A percentile compares a stretch with the other conserved stretches of the same genome.
Evolutionary conservation across 1,140 invertebrate genomes (phyloP).

Genomic region (Mya arenaria): DNA sequence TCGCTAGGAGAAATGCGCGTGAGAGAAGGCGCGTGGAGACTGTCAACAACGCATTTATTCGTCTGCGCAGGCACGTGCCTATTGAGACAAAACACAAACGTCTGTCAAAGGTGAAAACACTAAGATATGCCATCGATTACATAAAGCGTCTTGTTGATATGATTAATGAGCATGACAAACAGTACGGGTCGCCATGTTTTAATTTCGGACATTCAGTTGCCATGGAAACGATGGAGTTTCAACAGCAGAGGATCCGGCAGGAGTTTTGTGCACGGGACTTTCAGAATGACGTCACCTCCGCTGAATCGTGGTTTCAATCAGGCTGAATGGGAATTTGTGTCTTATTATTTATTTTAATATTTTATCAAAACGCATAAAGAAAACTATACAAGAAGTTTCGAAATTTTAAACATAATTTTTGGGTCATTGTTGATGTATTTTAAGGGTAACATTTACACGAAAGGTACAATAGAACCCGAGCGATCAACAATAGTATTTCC

Average conservation of each 20-base stretch:
- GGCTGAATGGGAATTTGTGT: no score
- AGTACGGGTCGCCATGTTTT: slow-evolving; percentile 45
- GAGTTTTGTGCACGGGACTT: slow-evolving; percentile 4
- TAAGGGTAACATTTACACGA: no score
- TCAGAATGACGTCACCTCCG: slow-evolving; percentile 48
- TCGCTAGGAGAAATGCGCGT: slow-evolving; percentile 93
- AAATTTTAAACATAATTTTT: no score
- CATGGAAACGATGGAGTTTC: slow-evolving; percentile 3
- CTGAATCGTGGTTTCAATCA: slow-evolving; percentile 8
- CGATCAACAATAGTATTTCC: no score
- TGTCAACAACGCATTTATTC: slow-evolving; percentile 86
- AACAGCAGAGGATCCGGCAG: neutral
- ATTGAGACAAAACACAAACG: slow-evolving; percentile 82
- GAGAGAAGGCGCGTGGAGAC: slow-evolving; percentile 96
- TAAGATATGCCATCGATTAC: slow-evolving; percentile 96
- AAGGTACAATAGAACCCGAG: no score
- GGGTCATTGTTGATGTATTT: no score
- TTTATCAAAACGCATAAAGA: no score
- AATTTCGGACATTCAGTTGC: slow-evolving; percentile 48
- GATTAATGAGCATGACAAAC: slow-evolving; percentile 83
- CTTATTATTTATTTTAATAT: no score
- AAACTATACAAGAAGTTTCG: no score
- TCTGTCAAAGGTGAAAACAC: slow-evolving; percentile 92
- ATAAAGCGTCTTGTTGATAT: slow-evolving; percentile 91
- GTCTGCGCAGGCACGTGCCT: slow-evolving; percentile 75